Base-by-base conservation (phyloP, 2,888 invertebrate genomes). In the Melanostoma scalare region DNA sequence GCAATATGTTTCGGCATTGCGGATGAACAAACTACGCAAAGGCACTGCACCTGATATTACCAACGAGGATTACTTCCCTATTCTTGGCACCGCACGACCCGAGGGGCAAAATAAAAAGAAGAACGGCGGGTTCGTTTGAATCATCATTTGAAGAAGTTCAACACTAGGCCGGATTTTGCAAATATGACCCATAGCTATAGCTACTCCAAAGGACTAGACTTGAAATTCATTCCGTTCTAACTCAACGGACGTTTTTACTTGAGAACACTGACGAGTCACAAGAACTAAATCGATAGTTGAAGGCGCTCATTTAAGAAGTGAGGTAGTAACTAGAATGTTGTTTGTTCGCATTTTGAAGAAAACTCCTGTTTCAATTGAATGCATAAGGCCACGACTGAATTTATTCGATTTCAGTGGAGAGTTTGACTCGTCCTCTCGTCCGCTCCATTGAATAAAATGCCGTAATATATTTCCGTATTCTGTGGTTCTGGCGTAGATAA, bases 251-350 rank as follows among this genome's bases (percentile, higher is more conserved):
- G 85, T 77, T 30, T 88, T 87, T 0, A 76, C 56, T 72, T 63
- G 61, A 86, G 86, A 60, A 87, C 0, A 86, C 56, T 3, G 86
- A 33, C 86, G 88, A 1, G 86, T 86, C 6, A 89, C 56, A 0
- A 89, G 72, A 9, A 88, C 87, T 72, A 86, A 86, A 3, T 88
- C 89, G 38, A 89, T 88, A 6, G 86, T 75, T 0, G 86, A 88
- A 31, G 82, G 85, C 3, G 88, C 85, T 3, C 78, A 85, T 0
- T 86, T 87, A n/a, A 89, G 44, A 6, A 90, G 69, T 0, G 90
- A 90, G 4, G 86, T 85, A 4, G 86, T 36, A 8, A 88, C 72
- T 0, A 77, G 52, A 0, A 85, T 80, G 85, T 87, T 87, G 4
- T 68, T 38, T 69, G 80, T 87, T 4, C 86, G 71, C 38, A 86